Conservation (phyloP, 1,140 invertebrate genomes). For the Oedothorax gibbosus region DNA sequence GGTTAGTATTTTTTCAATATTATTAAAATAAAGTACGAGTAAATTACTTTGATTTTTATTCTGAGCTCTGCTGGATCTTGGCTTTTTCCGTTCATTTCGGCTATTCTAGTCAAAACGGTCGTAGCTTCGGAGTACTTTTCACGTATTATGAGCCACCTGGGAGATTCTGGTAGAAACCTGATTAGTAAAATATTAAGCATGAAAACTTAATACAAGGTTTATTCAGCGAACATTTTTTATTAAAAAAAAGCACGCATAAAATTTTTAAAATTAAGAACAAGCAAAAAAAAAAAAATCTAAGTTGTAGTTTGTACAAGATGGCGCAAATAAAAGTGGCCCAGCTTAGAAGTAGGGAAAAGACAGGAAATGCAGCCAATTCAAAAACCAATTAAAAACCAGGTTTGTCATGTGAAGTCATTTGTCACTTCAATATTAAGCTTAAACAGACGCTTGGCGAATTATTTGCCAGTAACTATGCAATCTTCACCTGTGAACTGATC, state of each 20-base stretch:
- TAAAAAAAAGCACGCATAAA: neutral
- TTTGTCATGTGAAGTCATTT: too few relatives aligned
- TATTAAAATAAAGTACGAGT: neutral
- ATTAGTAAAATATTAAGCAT: constrained; percentile 10
- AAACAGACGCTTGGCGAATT: too few relatives aligned
- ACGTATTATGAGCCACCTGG: constrained; percentile 70
- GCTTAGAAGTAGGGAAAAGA: too few relatives aligned
- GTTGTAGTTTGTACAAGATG: too few relatives aligned
- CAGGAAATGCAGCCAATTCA: too few relatives aligned
- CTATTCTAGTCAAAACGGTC: constrained; percentile 66
- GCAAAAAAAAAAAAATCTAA: neutral
- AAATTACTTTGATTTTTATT: constrained; percentile 40
- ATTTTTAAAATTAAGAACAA: neutral
- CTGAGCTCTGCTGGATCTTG: constrained; percentile 35
- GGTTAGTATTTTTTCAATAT: too few relatives aligned
- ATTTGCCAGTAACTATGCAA: too few relatives aligned
- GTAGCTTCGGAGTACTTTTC: constrained; percentile 68
- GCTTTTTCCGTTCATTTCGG: constrained; percentile 65
- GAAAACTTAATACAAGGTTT: neutral
- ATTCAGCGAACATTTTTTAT: neutral
- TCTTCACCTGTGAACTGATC: too few relatives aligned
- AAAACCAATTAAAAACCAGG: too few relatives aligned
- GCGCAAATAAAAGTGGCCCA: too few relatives aligned
- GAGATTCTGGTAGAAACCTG: constrained; percentile 70
- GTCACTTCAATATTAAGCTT: too few relatives aligned